phyloP scores from a whole-genome alignment of 2,113 vertebrate genomes.

The Ameiurus melas region DNA sequence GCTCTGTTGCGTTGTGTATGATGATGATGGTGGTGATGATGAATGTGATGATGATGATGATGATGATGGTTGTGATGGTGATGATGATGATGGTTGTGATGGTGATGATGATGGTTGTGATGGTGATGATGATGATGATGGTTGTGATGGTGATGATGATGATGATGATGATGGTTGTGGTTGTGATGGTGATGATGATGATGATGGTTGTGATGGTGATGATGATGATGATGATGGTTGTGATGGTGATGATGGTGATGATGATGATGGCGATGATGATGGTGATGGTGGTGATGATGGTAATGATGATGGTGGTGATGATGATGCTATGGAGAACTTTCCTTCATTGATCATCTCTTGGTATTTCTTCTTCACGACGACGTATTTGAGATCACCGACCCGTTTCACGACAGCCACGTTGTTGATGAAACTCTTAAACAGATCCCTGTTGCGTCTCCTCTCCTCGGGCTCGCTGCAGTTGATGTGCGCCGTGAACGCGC shows the following conservation, averaged over 20 bases:
- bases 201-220: slow-evolving; percentile 42
- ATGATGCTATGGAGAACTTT: not conserved
- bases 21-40: slow-evolving; percentile 45
- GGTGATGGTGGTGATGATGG: slow-evolving; percentile 40
- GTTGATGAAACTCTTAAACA: slow-evolving; percentile 84
- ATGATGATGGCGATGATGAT: slow-evolving; percentile 30
- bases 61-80: no score
- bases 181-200: slow-evolving; percentile 28
- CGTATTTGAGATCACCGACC: slow-evolving; percentile 77
- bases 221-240: slow-evolving; percentile 43
- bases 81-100: not conserved
- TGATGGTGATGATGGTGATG: not conserved
- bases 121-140: no score
- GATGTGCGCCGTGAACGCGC: slow-evolving; percentile 76
- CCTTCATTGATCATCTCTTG: not conserved
- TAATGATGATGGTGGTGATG: slow-evolving; percentile 25
- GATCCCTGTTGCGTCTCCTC: slow-evolving; percentile 76
- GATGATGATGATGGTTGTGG: no score
- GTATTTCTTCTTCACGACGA: slow-evolving; percentile 77
- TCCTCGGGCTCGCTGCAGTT: slow-evolving; percentile 71
- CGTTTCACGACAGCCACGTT: slow-evolving; percentile 83
- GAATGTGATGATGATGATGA: not conserved
- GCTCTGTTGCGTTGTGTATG: slow-evolving; percentile 29
- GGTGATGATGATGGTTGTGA: no score
- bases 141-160: no score